Evolutionary conservation across 92 coral and sea anemone species (phyloP), one percentile per base, ranked within the genome.

Genomic region (Phymanthus crucifer): DNA sequence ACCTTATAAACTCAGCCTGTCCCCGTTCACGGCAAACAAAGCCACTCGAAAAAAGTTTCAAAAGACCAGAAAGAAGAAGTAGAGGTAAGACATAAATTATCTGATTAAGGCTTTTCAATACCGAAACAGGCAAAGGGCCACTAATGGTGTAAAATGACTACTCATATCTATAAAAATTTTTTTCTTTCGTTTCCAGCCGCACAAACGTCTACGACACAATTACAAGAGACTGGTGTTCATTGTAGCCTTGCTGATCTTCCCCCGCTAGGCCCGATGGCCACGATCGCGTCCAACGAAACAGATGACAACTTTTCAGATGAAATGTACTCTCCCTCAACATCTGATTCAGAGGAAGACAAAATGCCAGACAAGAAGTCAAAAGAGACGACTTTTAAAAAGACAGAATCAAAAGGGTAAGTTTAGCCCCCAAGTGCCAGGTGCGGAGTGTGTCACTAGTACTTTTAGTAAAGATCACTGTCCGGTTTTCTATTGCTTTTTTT

Each of bases 191-290:
- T n/a, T n/a, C n/a, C n/a, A n/a, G n/a, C n/a, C n/a, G n/a, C n/a
- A n/a, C n/a, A n/a, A 5, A 24, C 29, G 24, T 26, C 38, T 43
- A 37, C 58, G 27, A 26, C 57, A 9, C 34, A 43, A 74, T 13
- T 23, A 74, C 31, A 57, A 36, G 33, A 32, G 68, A 47, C 9
- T 36, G 47, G 68, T 1, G 26, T 31, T 4, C 45, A 52, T 36
- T 47, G 29, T 75, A 32, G 54, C 70, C 45, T 40, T 72, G 76
- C 50, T n/a, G n/a, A n/a, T n/a, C n/a, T n/a, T n/a, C n/a, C n/a
- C n/a, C n/a, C n/a, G n/a, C n/a, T n/a, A n/a, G 8, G 16, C 76
- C 76, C 70, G 35, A 68, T 68, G 36, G 27, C 32, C 32, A n/a
- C 36, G 72, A 32, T 26, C 36, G 36, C 19, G 19, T 17, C 32